phyloP scores from a whole-genome alignment of 2,797 vertebrate genomes.

The Aulostomus chinensis region DNA sequence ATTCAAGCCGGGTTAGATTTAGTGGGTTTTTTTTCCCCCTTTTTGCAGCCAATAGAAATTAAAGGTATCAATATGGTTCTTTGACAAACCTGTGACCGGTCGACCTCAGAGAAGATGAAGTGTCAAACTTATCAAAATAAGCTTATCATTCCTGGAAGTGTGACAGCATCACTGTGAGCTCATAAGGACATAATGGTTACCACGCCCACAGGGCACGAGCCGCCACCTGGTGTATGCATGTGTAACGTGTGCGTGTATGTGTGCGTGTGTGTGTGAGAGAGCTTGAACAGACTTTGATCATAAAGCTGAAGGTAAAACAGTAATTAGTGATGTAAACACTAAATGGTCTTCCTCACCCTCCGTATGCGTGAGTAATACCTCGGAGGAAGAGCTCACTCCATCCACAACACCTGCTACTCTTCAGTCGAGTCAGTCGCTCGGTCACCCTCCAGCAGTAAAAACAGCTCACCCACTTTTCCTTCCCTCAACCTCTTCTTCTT shows the following conservation, averaged over 20 bases:
- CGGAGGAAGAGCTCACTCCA: conserved; percentile 52
- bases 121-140: conserved; percentile 42
- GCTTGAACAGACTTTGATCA: conserved; percentile 75
- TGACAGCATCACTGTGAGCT: conserved; percentile 56
- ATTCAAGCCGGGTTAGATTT: too few relatives aligned
- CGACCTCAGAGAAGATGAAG: too few relatives aligned
- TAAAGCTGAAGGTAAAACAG: conserved; percentile 68
- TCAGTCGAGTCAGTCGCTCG: conserved; percentile 62
- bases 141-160: conserved; percentile 74
- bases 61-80: too few relatives aligned
- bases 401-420: too few relatives aligned
- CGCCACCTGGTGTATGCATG: too few relatives aligned
- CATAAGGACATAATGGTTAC: conserved; percentile 59
- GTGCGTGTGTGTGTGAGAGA: conserved; percentile 5
- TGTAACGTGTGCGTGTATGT: too few relatives aligned
- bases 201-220: conserved; percentile 67
- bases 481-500: conserved; percentile 24
- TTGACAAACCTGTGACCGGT: too few relatives aligned
- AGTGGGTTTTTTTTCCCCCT: too few relatives aligned
- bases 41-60: too few relatives aligned
- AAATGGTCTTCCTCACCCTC: conserved; percentile 52
- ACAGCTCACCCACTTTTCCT: conserved; percentile 27
- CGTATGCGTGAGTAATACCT: conserved; percentile 64
- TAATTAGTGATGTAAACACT: conserved; percentile 76
- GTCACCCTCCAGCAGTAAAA: conserved; percentile 44